phyloP scores from a whole-genome alignment of 2,113 vertebrate genomes.

The Phyllostomus discolor region DNA sequence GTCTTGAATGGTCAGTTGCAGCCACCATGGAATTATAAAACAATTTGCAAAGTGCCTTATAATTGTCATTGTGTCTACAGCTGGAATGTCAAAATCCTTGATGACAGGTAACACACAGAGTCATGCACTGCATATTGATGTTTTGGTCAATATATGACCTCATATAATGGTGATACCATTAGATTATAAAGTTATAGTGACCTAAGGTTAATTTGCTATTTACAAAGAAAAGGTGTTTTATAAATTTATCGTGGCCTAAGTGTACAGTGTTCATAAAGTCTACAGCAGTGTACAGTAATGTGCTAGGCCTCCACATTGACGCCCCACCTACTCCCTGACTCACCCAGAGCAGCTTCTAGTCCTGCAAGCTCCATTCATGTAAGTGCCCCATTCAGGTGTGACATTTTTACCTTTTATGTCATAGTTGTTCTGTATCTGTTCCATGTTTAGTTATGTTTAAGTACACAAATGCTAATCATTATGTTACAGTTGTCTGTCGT shows the following conservation, averaged over 20 bases:
- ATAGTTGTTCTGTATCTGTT: too few relatives aligned
- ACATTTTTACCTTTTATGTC: too few relatives aligned
- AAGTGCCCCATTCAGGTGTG: background rate
- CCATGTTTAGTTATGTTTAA: background rate
- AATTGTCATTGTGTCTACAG: background rate
- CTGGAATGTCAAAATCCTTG: background rate
- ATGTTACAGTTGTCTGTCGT: background rate
- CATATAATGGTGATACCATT: background rate
- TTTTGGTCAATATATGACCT: background rate
- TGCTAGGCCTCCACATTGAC: background rate
- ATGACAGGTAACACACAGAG: background rate
- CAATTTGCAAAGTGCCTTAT: background rate
- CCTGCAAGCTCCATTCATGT: too few relatives aligned
- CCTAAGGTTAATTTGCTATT: background rate
- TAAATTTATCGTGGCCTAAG: background rate
- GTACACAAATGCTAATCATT: background rate
- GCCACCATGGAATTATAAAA: background rate
- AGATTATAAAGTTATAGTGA: background rate
- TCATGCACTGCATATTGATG: background rate
- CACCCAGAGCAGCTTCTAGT: background rate
- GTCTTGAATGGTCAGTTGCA: background rate
- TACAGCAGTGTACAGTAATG: too few relatives aligned
- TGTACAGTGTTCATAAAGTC: background rate
- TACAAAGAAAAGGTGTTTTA: background rate
- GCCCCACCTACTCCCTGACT: too few relatives aligned